Evolutionary conservation across 1,140 invertebrate species (phyloP).

Genomic region (Aphelinus certus): DNA sequence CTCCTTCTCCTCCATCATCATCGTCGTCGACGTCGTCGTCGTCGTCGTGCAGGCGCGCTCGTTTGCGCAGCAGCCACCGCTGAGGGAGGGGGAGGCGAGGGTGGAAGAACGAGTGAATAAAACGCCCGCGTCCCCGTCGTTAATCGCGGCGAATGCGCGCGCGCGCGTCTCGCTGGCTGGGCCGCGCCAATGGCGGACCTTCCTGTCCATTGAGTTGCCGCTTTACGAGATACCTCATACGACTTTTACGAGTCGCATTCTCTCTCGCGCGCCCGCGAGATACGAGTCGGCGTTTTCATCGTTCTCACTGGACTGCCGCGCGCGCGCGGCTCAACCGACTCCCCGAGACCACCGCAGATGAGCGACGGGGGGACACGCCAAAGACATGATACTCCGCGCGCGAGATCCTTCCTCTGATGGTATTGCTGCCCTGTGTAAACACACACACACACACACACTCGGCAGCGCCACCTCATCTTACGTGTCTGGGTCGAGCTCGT

Average conservation of each 20-base stretch:
- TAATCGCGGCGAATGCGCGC: conserved; percentile 39
- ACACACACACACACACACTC: background rate
- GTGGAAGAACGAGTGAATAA: conserved; percentile 34
- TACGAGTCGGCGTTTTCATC: conserved; percentile 42
- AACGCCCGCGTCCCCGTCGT: conserved; percentile 39
- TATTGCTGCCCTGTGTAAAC: background rate
- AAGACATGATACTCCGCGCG: no score
- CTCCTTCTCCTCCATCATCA: conserved; percentile 23
- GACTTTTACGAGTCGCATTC: conserved; percentile 45
- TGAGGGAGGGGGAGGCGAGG: background rate
- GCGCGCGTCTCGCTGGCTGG: background rate
- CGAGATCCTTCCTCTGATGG: background rate
- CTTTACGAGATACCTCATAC: conserved; percentile 43
- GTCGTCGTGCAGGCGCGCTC: background rate
- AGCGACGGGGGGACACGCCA: no score
- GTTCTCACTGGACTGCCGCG: conserved; percentile 29
- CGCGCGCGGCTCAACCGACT: no score
- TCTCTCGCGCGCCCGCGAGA: conserved; percentile 33
- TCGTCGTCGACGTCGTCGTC: conserved; percentile 18
- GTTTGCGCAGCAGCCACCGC: background rate
- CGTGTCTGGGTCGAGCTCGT: background rate
- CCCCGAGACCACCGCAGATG: no score
- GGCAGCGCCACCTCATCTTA: background rate
- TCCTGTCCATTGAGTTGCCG: conserved; percentile 42
- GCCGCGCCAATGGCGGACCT: conserved; percentile 26